These are phyloP conservation scores for Remorina albescens DNA, from an alignment of 2,797 vertebrate species.

Conservation along the genomic window DNA sequence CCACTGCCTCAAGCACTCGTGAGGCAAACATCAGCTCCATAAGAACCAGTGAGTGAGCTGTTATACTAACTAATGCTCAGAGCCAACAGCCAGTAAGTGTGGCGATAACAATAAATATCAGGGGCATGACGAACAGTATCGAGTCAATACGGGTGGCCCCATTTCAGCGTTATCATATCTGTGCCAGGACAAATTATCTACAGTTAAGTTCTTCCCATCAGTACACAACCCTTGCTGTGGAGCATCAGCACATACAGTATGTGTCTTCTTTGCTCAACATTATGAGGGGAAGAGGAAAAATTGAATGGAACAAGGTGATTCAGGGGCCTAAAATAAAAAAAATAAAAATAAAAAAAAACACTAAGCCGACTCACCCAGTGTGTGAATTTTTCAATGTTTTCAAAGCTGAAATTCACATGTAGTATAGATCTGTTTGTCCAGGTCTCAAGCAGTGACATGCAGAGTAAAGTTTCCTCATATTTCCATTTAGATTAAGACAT, in stretches of 20 bases:
- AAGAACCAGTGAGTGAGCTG: slow-evolving; percentile 13
- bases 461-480: neutral
- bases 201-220: slow-evolving; percentile 17
- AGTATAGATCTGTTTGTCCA: neutral
- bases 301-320: slow-evolving; percentile 20
- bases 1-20: neutral
- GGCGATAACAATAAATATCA: slow-evolving; percentile 34
- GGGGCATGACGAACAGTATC: slow-evolving; percentile 17
- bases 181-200: slow-evolving; percentile 35
- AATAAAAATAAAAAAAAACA: slow-evolving; percentile 1
- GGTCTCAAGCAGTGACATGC: neutral
- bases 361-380: slow-evolving; percentile 1
- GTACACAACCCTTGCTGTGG: neutral
- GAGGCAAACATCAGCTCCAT: slow-evolving; percentile 22
- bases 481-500: neutral
- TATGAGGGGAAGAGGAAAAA: neutral
- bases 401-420: slow-evolving; percentile 5
- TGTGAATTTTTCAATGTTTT: slow-evolving; percentile 11
- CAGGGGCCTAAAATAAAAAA: neutral
- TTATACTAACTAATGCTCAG: slow-evolving; percentile 35
- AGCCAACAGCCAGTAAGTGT: slow-evolving; percentile 33
- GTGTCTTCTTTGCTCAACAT: slow-evolving; percentile 31
- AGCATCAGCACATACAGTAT: slow-evolving; percentile 22
- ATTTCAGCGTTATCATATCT: slow-evolving; percentile 23
- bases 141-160: slow-evolving; percentile 27